These are phyloP conservation scores for Pollenia angustigena DNA, from an alignment of 2,888 invertebrate genomes.

Conservation along the genomic window DNA sequence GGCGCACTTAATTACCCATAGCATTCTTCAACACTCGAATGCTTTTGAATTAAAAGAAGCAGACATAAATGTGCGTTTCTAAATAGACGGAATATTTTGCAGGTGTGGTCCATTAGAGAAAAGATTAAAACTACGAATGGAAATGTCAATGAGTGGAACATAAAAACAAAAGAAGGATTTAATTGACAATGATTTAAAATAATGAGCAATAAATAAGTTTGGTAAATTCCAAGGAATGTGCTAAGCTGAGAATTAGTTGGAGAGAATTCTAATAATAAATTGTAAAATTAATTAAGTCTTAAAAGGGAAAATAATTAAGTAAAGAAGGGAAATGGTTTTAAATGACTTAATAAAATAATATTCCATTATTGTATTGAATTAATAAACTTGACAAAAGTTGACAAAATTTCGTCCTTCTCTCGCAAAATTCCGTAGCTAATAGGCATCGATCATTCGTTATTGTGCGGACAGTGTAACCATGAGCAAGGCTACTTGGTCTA, in stretches of 20 bases:
- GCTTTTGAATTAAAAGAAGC: not conserved
- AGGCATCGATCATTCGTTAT: too few species aligned
- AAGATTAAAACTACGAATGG: constrained; percentile 35
- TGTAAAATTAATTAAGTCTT: not conserved
- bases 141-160: constrained; percentile 39
- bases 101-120: constrained; percentile 65
- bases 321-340: too few species aligned
- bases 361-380: too few species aligned
- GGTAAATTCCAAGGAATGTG: not conserved
- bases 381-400: too few species aligned
- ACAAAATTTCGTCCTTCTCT: too few species aligned
- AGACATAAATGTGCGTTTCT: constrained; percentile 24
- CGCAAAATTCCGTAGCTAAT: too few species aligned
- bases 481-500: too few species aligned
- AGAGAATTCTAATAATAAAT: not conserved
- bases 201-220: not conserved
- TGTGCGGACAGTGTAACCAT: too few species aligned
- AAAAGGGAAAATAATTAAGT: too few species aligned
- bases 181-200: constrained; percentile 45
- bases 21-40: constrained; percentile 39
- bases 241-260: not conserved
- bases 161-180: constrained; percentile 47
- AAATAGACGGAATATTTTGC: constrained; percentile 37
- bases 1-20: constrained; percentile 60
- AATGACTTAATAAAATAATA: too few species aligned